These are phyloP conservation scores for Silurus asotus DNA, from an alignment of 2,113 vertebrate species.

Conservation along the genomic window DNA sequence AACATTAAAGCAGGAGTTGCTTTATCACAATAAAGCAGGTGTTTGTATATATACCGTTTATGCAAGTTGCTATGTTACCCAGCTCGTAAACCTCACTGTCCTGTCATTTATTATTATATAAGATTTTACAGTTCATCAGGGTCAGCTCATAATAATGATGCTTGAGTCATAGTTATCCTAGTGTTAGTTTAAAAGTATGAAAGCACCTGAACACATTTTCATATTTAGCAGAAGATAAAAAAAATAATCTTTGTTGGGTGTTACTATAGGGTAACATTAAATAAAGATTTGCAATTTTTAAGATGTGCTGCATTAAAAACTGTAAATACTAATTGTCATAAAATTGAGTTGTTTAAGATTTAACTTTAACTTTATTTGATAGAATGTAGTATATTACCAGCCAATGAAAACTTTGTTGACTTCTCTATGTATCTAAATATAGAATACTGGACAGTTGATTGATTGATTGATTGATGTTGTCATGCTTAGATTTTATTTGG, in stretches of 20 bases:
- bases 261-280: neutral
- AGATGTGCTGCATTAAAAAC: neutral
- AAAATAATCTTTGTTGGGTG: neutral
- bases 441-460: neutral
- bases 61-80: constrained; percentile 43
- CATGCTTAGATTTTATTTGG: no score
- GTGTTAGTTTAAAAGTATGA: neutral
- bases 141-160: neutral
- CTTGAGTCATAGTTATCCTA: neutral
- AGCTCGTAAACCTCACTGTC: constrained; percentile 22
- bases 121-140: neutral
- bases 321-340: neutral
- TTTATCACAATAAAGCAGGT: constrained; percentile 39
- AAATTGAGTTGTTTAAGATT: neutral
- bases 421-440: neutral
- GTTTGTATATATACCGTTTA: constrained; percentile 34
- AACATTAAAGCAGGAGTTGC: constrained; percentile 32
- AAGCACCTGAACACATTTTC: neutral
- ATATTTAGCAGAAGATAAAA: neutral
- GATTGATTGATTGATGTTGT: no score
- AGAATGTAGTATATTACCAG: neutral
- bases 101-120: constrained; percentile 12
- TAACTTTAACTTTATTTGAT: neutral
- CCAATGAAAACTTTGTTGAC: neutral
- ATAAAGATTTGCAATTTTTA: neutral